Percentiles rank a stretch among this genome's conserved stretches.
Evolutionary conservation across 1,140 invertebrate species (phyloP).

Genomic region (Lasaia peninsularis): DNA sequence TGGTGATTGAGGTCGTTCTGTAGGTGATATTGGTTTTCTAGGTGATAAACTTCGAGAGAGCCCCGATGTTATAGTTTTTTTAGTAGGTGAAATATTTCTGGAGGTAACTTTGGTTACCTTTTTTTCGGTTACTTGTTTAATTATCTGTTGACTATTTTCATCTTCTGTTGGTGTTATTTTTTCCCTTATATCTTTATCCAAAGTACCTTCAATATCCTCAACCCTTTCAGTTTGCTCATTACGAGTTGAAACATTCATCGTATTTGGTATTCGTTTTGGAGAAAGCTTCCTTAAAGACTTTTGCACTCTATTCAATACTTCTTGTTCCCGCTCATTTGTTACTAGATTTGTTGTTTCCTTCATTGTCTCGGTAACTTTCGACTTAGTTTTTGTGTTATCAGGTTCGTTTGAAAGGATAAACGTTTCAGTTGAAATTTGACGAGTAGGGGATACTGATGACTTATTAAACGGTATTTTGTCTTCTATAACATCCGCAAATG

Average conservation of each 20-base stretch:
- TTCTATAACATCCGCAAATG: neutral
- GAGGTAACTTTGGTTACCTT: conserved; percentile 42
- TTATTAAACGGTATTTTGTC: neutral
- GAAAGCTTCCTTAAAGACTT: neutral
- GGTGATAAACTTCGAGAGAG: conserved; percentile 52
- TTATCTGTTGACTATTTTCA: conserved; percentile 19
- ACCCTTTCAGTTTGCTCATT: neutral
- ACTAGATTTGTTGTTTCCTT: neutral
- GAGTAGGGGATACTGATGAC: neutral
- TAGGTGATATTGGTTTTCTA: conserved; percentile 44
- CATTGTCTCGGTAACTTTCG: neutral
- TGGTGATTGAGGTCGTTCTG: conserved; percentile 54
- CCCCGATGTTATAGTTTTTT: conserved; percentile 41
- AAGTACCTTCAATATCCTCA: conserved; percentile 25
- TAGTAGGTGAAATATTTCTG: conserved; percentile 58
- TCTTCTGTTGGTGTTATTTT: conserved; percentile 23
- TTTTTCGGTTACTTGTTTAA: conserved; percentile 23
- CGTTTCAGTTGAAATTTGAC: conserved; percentile 1
- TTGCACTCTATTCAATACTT: neutral
- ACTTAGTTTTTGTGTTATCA: neutral
- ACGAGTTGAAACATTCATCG: conserved; percentile 30
- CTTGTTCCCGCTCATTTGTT: neutral
- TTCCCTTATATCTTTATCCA: conserved; percentile 23
- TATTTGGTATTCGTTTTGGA: conserved; percentile 13
- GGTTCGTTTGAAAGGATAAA: neutral